These are phyloP conservation scores for Passerina amoena DNA, from an alignment of 2,113 vertebrate genomes.

Conservation along the genomic window DNA sequence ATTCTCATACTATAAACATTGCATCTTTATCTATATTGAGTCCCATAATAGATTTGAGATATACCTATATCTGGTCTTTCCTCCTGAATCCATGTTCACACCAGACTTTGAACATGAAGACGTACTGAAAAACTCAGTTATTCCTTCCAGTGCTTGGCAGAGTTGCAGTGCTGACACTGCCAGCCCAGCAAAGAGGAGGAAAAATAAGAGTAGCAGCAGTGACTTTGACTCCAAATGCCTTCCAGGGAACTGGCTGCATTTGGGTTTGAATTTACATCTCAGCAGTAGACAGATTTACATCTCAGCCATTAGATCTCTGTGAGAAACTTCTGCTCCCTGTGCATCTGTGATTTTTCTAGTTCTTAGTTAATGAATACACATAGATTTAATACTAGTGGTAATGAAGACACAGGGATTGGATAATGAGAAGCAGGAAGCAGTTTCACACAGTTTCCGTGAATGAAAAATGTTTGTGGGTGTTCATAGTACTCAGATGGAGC, in stretches of 20 bases:
- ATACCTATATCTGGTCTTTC: not conserved
- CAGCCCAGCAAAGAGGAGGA: not conserved
- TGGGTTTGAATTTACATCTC: conserved; percentile 36
- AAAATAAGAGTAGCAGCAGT: not conserved
- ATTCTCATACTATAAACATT: not conserved
- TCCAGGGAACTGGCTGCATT: not conserved
- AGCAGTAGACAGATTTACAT: conserved; percentile 29
- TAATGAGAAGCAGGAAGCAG: not conserved
- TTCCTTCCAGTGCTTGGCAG: not conserved
- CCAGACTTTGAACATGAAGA: not conserved
- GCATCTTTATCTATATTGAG: not conserved
- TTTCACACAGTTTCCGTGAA: not conserved
- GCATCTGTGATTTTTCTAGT: not conserved
- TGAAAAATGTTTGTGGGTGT: not conserved
- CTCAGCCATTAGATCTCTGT: conserved; percentile 13
- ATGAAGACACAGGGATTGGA: not conserved
- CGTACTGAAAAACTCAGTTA: not conserved
- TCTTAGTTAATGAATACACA: not conserved
- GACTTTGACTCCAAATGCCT: conserved; percentile 8
- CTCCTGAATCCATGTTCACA: not conserved
- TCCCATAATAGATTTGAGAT: not conserved
- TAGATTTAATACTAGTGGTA: not conserved
- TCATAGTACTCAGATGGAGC: not conserved
- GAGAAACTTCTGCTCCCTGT: conserved; percentile 25
- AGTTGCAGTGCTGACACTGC: not conserved